Percentiles rank a stretch among this genome's conserved stretches.
Evolutionary conservation across 2,888 invertebrate species (phyloP).

Genomic region (Trissoscelio sp.): DNA sequence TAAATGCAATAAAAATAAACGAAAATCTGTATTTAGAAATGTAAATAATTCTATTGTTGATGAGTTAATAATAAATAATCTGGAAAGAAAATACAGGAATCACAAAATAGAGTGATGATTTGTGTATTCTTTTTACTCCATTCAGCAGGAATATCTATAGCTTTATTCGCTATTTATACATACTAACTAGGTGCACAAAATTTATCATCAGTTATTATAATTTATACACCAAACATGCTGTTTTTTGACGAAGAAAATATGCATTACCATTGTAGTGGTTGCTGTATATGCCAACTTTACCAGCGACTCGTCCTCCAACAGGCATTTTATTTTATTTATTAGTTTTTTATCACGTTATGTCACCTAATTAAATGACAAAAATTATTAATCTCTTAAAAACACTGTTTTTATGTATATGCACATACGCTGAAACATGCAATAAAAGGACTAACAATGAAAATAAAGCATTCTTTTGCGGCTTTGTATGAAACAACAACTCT

Average conservation of each 20-base stretch:
- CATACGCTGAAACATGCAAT: neutral
- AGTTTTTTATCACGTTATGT: slow-evolving; percentile 66
- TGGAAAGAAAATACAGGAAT: neutral
- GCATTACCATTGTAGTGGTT: slow-evolving; percentile 89
- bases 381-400: slow-evolving; percentile 2
- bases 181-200: slow-evolving; percentile 5
- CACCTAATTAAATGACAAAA: slow-evolving; percentile 72
- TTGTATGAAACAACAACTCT: neutral
- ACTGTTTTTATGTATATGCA: neutral
- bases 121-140: slow-evolving; percentile 18
- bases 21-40: too few relatives aligned
- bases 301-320: slow-evolving; percentile 90
- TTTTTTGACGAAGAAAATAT: slow-evolving; percentile 32
- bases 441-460: neutral
- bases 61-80: neutral
- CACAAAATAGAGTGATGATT: neutral
- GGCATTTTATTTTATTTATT: slow-evolving; percentile 83
- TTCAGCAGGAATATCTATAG: neutral
- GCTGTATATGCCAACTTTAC: slow-evolving; percentile 91
- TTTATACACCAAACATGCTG: slow-evolving; percentile 24
- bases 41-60: too few relatives aligned
- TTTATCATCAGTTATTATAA: neutral
- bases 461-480: neutral
- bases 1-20: too few relatives aligned
- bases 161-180: slow-evolving; percentile 16